Conservation (phyloP, 2,797 vertebrate genomes). For the Darevskia nairensis region DNA sequence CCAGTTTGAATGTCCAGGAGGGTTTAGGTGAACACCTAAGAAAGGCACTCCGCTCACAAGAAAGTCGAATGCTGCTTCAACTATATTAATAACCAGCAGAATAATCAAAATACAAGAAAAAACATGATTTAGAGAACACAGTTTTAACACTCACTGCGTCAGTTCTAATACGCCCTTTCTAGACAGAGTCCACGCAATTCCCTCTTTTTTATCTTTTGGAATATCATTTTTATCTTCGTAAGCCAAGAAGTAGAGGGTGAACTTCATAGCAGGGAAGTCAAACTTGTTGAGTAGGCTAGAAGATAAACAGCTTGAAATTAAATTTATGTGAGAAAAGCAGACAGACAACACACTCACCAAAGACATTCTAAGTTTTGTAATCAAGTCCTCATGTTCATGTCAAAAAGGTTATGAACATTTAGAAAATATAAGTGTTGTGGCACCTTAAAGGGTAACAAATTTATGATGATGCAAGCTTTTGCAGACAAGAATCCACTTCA, state of each 20-base stretch:
- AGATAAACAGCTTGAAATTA: not conserved
- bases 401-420: not conserved
- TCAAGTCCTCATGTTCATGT: no score
- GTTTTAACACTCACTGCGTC: slow-evolving; percentile 87
- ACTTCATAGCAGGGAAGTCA: slow-evolving; percentile 95
- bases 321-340: slow-evolving; percentile 17
- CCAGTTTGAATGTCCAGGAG: not conserved
- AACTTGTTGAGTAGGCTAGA: slow-evolving; percentile 92
- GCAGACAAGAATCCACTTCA: not conserved
- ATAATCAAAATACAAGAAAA: not conserved
- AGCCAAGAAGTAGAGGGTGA: slow-evolving; percentile 96
- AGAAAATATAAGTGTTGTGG: not conserved
- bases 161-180: slow-evolving; percentile 94
- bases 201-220: slow-evolving; percentile 86
- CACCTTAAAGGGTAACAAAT: not conserved
- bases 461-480: not conserved
- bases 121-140: not conserved
- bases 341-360: not conserved
- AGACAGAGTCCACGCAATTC: slow-evolving; percentile 91
- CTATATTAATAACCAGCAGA: not conserved
- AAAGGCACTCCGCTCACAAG: not conserved
- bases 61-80: not conserved
- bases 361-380: not conserved
- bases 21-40: not conserved
- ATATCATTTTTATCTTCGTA: slow-evolving; percentile 97